Base-by-base conservation (phyloP, 2,113 vertebrate genomes). In the Xenus cinereus region DNA sequence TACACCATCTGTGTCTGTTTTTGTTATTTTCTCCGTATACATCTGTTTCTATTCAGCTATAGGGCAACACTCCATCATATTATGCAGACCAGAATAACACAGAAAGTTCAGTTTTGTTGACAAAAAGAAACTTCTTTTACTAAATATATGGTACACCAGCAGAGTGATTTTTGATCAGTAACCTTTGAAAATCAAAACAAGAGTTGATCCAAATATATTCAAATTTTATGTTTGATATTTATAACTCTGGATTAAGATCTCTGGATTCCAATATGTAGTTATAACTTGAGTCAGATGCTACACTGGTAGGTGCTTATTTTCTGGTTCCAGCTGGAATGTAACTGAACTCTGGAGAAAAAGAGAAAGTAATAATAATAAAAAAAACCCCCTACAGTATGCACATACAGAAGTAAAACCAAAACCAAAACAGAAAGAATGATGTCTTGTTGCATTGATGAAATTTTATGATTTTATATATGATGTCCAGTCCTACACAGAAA, bases 31-130 rank as follows among this genome's bases (percentile, higher is more conserved):
- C 89, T 94, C 95, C 79, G 83, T 69, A 92, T 95, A 92, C 98
- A 97, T 97, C 98, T 98, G 97, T 94, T 97, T 92, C 97, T 97
- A 97, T 96, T 98, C 96, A 97, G 79, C 91, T 98, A 97, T 90
- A 96, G 92, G 97, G 89, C 97, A 98, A 69, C 78, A 97, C 69
- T 98, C 96, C 95, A 96, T 98, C 97, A 96, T 97, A 96, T 98
- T 97, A 97, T 97, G 83, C 83, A 96, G 79, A 97, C 93, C 76
- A 97, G 93, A 98, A 97, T 97, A 97, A 94, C 95, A 84, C 46
- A 89, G 80, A 96, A 93, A 97, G 95, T 91, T 97, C 64, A 95
- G 56, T 82, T 97, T 83, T 95, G 60, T 95, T 95, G 78, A 94
- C 66, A 50, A 81, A 95, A 97, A 96, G 56, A 95, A 95, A 53